These are phyloP conservation scores for Penelope pileata DNA, from an alignment of 2,113 vertebrate genomes.

Conservation along the genomic window DNA sequence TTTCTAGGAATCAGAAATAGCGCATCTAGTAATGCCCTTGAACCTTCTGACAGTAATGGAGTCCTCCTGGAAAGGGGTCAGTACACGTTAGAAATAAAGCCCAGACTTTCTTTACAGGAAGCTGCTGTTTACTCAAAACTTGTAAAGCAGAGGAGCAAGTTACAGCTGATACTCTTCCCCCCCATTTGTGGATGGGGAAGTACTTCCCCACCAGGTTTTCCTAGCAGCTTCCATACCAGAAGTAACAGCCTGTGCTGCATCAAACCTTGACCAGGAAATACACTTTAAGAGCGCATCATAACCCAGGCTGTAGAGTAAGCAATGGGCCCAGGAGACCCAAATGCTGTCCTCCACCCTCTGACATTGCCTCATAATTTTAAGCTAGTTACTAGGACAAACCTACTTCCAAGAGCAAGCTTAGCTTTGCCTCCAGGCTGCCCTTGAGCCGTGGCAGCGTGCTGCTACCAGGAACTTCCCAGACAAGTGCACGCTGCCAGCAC, in stretches of 20 bases:
- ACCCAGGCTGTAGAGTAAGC: rapidly evolving
- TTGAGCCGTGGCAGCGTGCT: rapidly evolving
- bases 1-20: conserved; percentile 13
- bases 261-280: not conserved
- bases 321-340: not conserved
- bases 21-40: not conserved
- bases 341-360: not conserved
- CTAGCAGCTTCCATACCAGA: rapidly evolving
- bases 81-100: not conserved
- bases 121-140: not conserved
- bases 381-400: not conserved
- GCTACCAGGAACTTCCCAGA: rapidly evolving
- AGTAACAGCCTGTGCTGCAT: rapidly evolving
- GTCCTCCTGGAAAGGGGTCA: not conserved
- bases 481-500: rapidly evolving
- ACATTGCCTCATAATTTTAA: not conserved
- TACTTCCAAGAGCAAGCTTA: rapidly evolving
- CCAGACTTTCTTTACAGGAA: not conserved
- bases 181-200: not conserved
- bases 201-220: not conserved
- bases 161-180: not conserved
- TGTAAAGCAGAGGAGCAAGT: not conserved
- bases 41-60: not conserved
- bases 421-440: rapidly evolving
- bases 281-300: rapidly evolving